Conservation (phyloP, 2,113 vertebrate genomes). For the Dicaeum eximium region DNA sequence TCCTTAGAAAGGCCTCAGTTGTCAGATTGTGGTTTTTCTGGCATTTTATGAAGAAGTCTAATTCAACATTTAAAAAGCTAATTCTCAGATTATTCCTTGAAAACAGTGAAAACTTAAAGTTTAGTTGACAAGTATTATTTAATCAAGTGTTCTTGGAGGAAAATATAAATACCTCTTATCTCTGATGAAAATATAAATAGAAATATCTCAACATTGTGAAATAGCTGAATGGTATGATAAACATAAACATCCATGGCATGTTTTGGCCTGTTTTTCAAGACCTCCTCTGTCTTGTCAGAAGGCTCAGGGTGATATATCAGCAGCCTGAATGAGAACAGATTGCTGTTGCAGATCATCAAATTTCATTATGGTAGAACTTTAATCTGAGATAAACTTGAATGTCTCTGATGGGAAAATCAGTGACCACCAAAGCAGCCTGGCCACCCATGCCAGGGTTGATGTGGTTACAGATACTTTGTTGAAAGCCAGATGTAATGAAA, state of each 20-base stretch:
- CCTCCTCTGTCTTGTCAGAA: slow-evolving; percentile 17
- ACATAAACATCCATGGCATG: slow-evolving; percentile 9
- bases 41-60: neutral
- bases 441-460: slow-evolving; percentile 21
- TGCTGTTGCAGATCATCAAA: slow-evolving; percentile 23
- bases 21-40: neutral
- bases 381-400: slow-evolving; percentile 33
- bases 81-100: neutral
- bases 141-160: neutral
- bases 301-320: slow-evolving; percentile 2
- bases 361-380: slow-evolving; percentile 24
- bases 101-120: neutral
- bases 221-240: slow-evolving; percentile 35
- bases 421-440: slow-evolving; percentile 48
- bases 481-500: slow-evolving; percentile 18
- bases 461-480: neutral
- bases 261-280: slow-evolving; percentile 25
- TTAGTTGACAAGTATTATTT: neutral
- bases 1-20: neutral
- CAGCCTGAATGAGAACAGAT: slow-evolving; percentile 14
- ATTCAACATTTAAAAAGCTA: neutral
- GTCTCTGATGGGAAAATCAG: slow-evolving; percentile 29
- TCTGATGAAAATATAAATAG: neutral
- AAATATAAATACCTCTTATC: slow-evolving; percentile 23
- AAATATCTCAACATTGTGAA: slow-evolving; percentile 15